Percentiles rank a stretch among this genome's conserved stretches.
These are phyloP conservation scores for Elephantulus edwardii DNA, from an alignment of 2,113 vertebrate species.

Conservation along the genomic window DNA sequence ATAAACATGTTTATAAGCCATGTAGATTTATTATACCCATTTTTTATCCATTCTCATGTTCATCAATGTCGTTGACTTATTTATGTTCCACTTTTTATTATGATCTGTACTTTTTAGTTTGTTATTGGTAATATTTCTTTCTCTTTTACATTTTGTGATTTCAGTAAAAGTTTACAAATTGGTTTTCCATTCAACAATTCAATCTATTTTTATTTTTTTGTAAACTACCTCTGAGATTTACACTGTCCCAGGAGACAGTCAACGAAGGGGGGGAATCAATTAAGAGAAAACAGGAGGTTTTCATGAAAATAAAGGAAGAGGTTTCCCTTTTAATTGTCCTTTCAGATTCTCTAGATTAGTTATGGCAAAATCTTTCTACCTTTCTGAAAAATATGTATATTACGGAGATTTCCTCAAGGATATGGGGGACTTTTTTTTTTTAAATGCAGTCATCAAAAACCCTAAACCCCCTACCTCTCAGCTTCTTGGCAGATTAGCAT, in stretches of 20 bases:
- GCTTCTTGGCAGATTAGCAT: background rate
- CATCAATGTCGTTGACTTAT: slow-evolving; percentile 14
- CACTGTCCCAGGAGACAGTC: background rate
- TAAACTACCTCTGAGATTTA: background rate
- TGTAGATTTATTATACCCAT: slow-evolving; percentile 7
- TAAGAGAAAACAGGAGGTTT: background rate
- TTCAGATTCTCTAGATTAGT: background rate
- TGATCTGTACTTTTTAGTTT: background rate
- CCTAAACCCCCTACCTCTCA: background rate
- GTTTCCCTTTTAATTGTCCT: background rate
- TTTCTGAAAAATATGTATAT: background rate
- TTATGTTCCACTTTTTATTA: slow-evolving; percentile 38
- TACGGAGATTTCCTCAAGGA: background rate
- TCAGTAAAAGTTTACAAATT: too few relatives aligned
- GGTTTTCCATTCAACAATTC: too few relatives aligned
- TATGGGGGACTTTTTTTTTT: background rate
- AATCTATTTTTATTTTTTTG: too few relatives aligned
- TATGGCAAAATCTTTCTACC: background rate
- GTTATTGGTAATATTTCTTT: background rate
- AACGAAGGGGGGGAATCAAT: background rate
- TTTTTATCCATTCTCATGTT: slow-evolving; percentile 44
- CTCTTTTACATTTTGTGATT: background rate
- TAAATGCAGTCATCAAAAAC: background rate
- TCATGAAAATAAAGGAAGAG: background rate
- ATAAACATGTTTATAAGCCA: slow-evolving; percentile 16